phyloP scores from a whole-genome alignment of 2,888 invertebrate species.

The Erebia aethiops region DNA sequence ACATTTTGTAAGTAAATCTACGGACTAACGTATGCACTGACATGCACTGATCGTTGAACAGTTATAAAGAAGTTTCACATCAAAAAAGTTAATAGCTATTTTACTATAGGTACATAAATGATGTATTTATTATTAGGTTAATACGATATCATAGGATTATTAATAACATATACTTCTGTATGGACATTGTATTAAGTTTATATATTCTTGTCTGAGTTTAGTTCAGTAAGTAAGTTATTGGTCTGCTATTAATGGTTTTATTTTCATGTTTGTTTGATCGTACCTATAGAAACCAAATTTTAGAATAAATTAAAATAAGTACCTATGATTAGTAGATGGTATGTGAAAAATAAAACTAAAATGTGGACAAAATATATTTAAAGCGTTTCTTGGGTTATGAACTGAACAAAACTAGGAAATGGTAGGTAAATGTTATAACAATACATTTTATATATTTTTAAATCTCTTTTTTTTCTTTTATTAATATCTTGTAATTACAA shows the following conservation, averaged over 20 bases:
- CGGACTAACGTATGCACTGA: neutral
- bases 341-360: neutral
- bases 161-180: neutral
- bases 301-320: neutral
- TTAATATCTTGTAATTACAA: neutral
- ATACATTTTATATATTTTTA: neutral
- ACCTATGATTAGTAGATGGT: neutral
- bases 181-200: neutral
- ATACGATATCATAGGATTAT: neutral
- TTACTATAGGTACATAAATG: neutral
- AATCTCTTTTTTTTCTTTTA: too few relatives aligned
- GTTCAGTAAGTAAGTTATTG: neutral
- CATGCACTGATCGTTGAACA: neutral
- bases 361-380: neutral
- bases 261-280: neutral
- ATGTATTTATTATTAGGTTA: neutral
- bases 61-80: constrained; percentile 5
- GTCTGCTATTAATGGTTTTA: neutral
- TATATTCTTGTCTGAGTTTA: neutral
- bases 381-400: neutral
- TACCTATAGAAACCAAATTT: neutral
- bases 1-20: too few relatives aligned
- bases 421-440: neutral
- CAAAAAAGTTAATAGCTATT: too few relatives aligned
- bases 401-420: neutral